Evolutionary conservation across 2,888 invertebrate species (phyloP), one percentile per base, ranked within the genome.

Genomic region (Morpho deidamia): DNA sequence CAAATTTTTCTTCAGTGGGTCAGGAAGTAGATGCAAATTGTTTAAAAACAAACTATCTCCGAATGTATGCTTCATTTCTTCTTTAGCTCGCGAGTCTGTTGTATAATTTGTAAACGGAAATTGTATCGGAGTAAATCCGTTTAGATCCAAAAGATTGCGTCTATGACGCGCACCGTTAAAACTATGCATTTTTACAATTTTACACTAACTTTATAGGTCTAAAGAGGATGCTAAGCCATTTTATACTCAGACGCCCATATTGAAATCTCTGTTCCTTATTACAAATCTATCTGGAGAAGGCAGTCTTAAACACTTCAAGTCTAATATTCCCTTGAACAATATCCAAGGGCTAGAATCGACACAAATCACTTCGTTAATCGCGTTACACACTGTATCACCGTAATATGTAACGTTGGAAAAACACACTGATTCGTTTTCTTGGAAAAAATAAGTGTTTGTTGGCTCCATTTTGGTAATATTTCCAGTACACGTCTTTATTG

Each of bases 401-500:
- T 71, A 70, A 61, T 65, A 60, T 69, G 70, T 65, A 67, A 70
- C 70, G 64, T 70, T 65, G 63, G 67, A 64, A 71, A 61, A 66
- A 80, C 74, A 76, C 62, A 71, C 60, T 64, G 70, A 74, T 70
- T 79, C 75, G 73, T 69, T 75, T 70, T 72, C 64, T 72, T 78
- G 72, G 65, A 67, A 74, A 75, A 71, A 70, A 60, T 68, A 59
- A 69, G 74, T 72, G 73, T 75, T 83, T 64, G 70, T 69, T 67
- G 71, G 79, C 88, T 88, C 88, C 88, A 89, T 89, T 84, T 70
- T 89, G 74, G 71, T 71, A 67, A 77, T 70, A 76, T 74, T 73
- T 71, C 60, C 69, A 76, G 73, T 70, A 81, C 78, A 86, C 87
- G 85, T 87, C 83, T 81, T 83, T 83, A 89, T 71, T 82, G 73